phyloP scores from a whole-genome alignment of 1,140 invertebrate genomes.

The Calycopis cecrops region DNA sequence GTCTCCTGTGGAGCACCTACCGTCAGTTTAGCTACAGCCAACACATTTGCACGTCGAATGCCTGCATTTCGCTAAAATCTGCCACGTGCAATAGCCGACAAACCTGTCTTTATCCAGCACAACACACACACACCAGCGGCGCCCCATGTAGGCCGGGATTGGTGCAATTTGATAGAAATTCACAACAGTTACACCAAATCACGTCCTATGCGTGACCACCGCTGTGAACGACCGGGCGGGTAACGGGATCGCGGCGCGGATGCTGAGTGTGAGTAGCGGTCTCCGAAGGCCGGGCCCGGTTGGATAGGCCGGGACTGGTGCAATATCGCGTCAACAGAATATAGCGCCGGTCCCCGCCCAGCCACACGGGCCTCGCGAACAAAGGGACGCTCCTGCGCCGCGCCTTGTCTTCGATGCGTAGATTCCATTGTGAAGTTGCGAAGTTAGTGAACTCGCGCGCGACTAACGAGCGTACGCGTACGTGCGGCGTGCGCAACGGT shows the following conservation, averaged over 20 bases:
- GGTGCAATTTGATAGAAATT: slow-evolving; percentile 65
- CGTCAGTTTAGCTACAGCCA: neutral
- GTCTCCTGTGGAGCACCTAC: too few relatives aligned
- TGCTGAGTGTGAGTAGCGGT: slow-evolving; percentile 71
- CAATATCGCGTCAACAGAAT: slow-evolving; percentile 69
- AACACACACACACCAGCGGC: slow-evolving; percentile 36
- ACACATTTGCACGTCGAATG: slow-evolving; percentile 18
- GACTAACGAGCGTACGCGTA: slow-evolving; percentile 36
- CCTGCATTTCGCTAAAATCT: slow-evolving; percentile 23
- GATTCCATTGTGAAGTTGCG: slow-evolving; percentile 28
- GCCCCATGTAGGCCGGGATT: slow-evolving; percentile 71
- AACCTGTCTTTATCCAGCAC: slow-evolving; percentile 28
- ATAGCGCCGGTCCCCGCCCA: slow-evolving; percentile 68
- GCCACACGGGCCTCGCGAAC: slow-evolving; percentile 62
- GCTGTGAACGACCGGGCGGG: slow-evolving; percentile 67
- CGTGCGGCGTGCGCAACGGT: slow-evolving; percentile 31
- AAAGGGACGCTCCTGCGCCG: slow-evolving; percentile 50
- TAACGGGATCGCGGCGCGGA: slow-evolving; percentile 71
- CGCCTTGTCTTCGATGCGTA: slow-evolving; percentile 27
- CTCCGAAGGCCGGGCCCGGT: slow-evolving; percentile 64
- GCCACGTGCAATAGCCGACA: slow-evolving; percentile 38
- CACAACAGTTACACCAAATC: slow-evolving; percentile 71
- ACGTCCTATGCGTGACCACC: slow-evolving; percentile 69
- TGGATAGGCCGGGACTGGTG: slow-evolving; percentile 74
- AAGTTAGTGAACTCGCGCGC: slow-evolving; percentile 52